Conservation (phyloP, 2,888 invertebrate genomes). For the Sesamia inferens region DNA sequence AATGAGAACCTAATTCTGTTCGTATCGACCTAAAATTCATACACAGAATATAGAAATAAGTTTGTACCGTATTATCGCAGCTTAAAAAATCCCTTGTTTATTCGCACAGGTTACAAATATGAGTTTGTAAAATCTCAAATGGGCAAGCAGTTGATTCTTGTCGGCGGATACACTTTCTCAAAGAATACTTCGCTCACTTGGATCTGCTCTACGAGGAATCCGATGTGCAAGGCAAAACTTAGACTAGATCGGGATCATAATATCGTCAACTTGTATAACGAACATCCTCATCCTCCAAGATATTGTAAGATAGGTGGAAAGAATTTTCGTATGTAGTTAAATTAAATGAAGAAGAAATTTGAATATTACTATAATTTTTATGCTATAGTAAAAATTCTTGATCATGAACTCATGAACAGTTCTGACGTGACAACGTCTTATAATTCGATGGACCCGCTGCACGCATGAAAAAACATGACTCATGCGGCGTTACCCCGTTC, state of each 20-base stretch:
- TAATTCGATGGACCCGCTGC: no score
- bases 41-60: not conserved
- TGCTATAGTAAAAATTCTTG: not conserved
- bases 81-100: not conserved
- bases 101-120: constrained; percentile 33
- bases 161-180: constrained; percentile 69
- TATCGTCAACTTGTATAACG: constrained; percentile 31
- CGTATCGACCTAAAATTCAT: not conserved
- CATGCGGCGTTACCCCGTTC: no score
- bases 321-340: constrained; percentile 8
- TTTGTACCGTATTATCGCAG: not conserved
- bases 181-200: constrained; percentile 20
- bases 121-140: constrained; percentile 52
- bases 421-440: no score
- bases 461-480: no score
- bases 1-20: not conserved
- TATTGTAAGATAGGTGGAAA: constrained; percentile 26
- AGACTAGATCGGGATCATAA: constrained; percentile 26
- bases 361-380: not conserved
- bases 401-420: no score
- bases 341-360: not conserved
- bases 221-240: constrained; percentile 57
- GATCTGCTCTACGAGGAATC: constrained; percentile 62
- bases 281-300: constrained; percentile 47
- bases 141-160: constrained; percentile 64